Percentiles rank a stretch among this genome's conserved stretches.
phyloP scores from a whole-genome alignment of 2,113 vertebrate species.

The Xyliphius kryptos region DNA sequence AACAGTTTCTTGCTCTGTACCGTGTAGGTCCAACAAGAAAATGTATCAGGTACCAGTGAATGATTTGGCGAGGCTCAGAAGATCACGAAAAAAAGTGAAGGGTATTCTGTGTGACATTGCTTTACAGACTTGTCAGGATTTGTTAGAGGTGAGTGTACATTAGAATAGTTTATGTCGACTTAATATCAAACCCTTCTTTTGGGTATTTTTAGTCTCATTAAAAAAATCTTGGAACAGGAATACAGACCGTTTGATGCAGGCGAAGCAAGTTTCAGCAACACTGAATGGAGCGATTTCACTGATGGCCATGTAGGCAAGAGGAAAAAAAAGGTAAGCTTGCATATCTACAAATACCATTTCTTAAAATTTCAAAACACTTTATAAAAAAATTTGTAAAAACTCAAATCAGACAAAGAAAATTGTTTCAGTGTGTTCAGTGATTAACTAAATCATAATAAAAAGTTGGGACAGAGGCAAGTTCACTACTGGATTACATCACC shows the following conservation, averaged over 20 bases:
- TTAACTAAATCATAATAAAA: no score
- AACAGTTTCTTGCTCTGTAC: no score
- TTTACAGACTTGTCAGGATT: conserved; percentile 72
- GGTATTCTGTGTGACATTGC: conserved; percentile 77
- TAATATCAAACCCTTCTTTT: background rate
- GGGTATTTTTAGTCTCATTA: background rate
- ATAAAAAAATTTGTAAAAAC: no score
- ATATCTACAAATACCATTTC: no score
- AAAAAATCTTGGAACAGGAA: conserved; percentile 37
- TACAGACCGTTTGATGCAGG: conserved; percentile 45
- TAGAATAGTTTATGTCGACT: no score
- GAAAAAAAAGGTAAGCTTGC: conserved; percentile 50
- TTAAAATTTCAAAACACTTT: no score
- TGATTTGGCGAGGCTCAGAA: conserved; percentile 78
- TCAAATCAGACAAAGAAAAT: no score
- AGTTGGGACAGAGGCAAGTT: no score
- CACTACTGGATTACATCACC: no score
- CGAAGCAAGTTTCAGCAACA: conserved; percentile 48
- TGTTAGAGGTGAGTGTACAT: conserved; percentile 66
- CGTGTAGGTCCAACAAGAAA: conserved; percentile 49
- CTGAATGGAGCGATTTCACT: conserved; percentile 49
- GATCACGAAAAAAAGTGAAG: conserved; percentile 79
- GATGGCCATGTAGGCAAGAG: conserved; percentile 43
- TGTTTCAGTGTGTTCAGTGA: no score
- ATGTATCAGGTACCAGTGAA: conserved; percentile 87